Evolutionary conservation across 1,140 invertebrate genomes (phyloP).

Genomic region (Procambarus virginalis): DNA sequence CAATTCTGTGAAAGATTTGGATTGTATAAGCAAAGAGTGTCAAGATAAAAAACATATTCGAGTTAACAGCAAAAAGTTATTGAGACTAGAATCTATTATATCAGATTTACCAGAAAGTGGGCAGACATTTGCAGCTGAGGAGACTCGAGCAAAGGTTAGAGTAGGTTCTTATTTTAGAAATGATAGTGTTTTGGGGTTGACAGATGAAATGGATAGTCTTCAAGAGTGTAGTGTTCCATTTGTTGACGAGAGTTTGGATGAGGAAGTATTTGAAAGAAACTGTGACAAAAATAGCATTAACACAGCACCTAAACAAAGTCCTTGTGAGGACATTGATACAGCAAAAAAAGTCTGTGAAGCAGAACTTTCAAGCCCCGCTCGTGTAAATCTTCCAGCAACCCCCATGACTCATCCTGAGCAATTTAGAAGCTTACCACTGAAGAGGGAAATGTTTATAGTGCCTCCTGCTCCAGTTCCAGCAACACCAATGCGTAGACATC

Average conservation of each 20-base stretch:
- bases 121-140: conserved; percentile 48
- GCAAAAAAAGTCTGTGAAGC: conserved; percentile 17
- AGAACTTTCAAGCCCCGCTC: conserved; percentile 39
- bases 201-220: conserved; percentile 32
- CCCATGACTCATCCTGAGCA: conserved; percentile 72
- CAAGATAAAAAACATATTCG: conserved; percentile 14
- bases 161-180: conserved; percentile 46
- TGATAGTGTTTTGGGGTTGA: conserved; percentile 42
- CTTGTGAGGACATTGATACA: background rate
- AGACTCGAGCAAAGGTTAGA: conserved; percentile 33
- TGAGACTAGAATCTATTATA: conserved; percentile 38
- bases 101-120: conserved; percentile 52
- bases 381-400: conserved; percentile 70
- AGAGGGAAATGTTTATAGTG: conserved; percentile 21
- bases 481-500: conserved; percentile 13
- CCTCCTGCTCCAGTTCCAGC: conserved; percentile 15
- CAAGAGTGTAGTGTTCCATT: conserved; percentile 69
- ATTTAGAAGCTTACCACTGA: conserved; percentile 53
- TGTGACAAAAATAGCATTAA: conserved; percentile 2
- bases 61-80: conserved; percentile 8
- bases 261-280: conserved; percentile 30
- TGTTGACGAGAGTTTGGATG: conserved; percentile 60
- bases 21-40: background rate
- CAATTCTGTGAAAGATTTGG: background rate
- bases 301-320: background rate